Conservation (phyloP, 1,140 invertebrate species). For the Brachionus manjavacas region DNA sequence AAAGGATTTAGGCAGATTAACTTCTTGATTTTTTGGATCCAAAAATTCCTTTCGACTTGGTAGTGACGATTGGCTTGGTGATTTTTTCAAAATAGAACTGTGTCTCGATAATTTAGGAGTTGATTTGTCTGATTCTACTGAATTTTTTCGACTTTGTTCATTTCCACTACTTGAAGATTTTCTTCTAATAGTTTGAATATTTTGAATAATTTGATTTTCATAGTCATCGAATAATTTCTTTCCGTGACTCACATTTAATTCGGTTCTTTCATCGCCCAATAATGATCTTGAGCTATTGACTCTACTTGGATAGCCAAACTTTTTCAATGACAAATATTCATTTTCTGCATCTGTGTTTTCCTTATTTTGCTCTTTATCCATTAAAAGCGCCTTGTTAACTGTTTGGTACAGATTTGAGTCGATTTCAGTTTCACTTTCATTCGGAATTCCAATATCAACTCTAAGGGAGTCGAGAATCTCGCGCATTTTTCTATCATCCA, state of each 20-base stretch:
- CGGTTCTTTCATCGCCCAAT: neutral
- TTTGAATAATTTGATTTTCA: slow-evolving; percentile 28
- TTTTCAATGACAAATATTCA: slow-evolving; percentile 26
- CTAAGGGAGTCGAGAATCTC: neutral
- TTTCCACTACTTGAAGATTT: neutral
- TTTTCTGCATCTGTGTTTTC: neutral
- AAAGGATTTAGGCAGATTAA: neutral
- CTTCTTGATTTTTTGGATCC: neutral
- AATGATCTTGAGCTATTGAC: neutral
- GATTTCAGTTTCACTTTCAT: neutral
- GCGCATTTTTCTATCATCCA: slow-evolving; percentile 37
- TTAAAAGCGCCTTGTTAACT: neutral
- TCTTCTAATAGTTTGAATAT: slow-evolving; percentile 16
- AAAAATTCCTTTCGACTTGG: neutral
- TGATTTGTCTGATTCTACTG: neutral
- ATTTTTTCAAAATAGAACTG: slow-evolving; percentile 26
- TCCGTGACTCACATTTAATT: neutral
- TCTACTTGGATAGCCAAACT: slow-evolving; percentile 4
- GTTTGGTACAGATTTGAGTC: neutral
- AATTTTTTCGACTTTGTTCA: neutral
- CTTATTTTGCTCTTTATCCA: slow-evolving; percentile 22
- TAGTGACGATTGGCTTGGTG: neutral
- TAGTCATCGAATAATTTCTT: neutral
- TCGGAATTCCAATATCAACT: neutral
- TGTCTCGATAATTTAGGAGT: neutral